These are phyloP conservation scores for Cairina moschata DNA, from an alignment of 2,113 vertebrate genomes.

Conservation along the genomic window DNA sequence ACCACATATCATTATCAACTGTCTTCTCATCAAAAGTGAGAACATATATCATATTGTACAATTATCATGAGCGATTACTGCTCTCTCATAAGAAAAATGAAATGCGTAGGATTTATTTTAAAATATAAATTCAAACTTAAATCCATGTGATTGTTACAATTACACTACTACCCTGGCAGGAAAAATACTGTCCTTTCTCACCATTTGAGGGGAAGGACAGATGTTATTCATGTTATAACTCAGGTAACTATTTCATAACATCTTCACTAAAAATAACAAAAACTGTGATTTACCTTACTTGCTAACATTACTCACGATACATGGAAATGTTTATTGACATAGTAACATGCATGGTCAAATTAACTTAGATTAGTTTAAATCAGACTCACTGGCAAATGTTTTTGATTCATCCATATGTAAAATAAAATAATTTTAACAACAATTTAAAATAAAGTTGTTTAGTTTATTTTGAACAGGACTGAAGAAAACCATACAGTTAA, in stretches of 20 bases:
- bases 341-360: neutral
- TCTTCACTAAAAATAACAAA: neutral
- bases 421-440: neutral
- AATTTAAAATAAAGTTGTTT: neutral
- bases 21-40: neutral
- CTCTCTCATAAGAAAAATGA: neutral
- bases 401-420: neutral
- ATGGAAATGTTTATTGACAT: neutral
- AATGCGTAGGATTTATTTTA: neutral
- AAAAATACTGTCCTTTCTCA: neutral
- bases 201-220: neutral
- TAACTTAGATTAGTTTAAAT: neutral
- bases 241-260: neutral
- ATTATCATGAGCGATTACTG: neutral
- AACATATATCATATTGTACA: neutral
- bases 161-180: neutral
- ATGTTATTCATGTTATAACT: neutral
- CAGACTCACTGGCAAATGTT: neutral
- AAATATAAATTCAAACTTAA: neutral
- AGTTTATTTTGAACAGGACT: neutral
- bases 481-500: neutral
- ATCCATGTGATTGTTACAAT: neutral
- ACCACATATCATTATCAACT: neutral
- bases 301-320: neutral
- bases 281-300: neutral